Conservation (phyloP, 2,113 vertebrate genomes). For the Euleptes europaea region DNA sequence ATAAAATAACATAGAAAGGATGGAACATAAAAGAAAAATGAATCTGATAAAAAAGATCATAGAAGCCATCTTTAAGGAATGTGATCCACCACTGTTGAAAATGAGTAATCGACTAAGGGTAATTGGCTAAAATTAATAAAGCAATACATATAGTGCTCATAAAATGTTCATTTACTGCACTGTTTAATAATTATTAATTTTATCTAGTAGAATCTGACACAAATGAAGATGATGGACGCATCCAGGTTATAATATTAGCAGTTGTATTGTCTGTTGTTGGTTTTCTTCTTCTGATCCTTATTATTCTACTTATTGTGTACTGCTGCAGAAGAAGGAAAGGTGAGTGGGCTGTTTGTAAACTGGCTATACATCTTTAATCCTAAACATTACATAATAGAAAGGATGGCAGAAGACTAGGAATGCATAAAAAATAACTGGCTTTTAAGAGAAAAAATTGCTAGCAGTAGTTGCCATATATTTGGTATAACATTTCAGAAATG, state of each 20-base stretch:
- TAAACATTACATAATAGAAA: neutral
- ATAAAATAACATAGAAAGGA: neutral
- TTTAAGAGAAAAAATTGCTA: neutral
- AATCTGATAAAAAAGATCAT: neutral
- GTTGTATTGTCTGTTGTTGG: conserved; percentile 63
- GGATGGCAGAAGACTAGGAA: neutral
- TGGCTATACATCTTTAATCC: neutral
- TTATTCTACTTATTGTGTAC: conserved; percentile 63
- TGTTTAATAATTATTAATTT: conserved; percentile 52
- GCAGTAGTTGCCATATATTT: neutral
- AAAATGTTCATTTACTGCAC: conserved; percentile 14
- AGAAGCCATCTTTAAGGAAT: neutral
- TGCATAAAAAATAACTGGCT: neutral
- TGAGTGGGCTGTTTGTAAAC: conserved; percentile 31
- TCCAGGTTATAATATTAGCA: conserved; percentile 60
- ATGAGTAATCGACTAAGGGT: neutral
- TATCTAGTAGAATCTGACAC: conserved; percentile 57
- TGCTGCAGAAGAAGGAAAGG: conserved; percentile 68
- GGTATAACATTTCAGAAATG: neutral
- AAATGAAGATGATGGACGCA: conserved; percentile 43
- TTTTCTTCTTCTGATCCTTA: conserved; percentile 65
- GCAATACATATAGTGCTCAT: neutral
- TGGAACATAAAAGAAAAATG: neutral
- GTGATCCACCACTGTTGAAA: neutral
- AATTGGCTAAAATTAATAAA: neutral